Conservation (phyloP, 2,888 invertebrate genomes). For the Nebria salina region DNA sequence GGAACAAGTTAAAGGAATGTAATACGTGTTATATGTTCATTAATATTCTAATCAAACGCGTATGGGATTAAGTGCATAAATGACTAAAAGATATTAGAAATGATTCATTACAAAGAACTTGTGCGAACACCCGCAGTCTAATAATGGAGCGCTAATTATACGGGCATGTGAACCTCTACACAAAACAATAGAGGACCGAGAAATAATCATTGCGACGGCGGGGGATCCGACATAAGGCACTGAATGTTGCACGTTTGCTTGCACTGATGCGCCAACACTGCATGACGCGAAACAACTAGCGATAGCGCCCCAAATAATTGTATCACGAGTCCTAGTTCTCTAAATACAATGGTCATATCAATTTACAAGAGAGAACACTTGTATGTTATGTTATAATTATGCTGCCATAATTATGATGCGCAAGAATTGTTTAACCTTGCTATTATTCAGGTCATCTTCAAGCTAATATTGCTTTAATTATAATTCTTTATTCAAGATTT, state of each 20-base stretch:
- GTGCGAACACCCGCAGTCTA: constrained; percentile 1
- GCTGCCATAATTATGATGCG: background rate
- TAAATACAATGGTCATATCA: background rate
- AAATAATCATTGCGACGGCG: background rate
- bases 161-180: constrained; percentile 1
- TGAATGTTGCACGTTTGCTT: background rate
- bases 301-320: background rate
- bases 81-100: background rate
- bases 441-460: too few species aligned
- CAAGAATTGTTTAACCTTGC: too few species aligned
- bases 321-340: background rate
- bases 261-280: background rate
- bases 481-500: background rate
- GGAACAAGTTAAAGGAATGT: background rate
- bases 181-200: background rate
- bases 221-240: background rate
- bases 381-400: background rate
- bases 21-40: background rate
- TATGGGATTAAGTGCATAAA: background rate
- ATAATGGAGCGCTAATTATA: background rate
- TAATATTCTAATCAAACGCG: constrained; percentile 1
- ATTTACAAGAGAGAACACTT: background rate
- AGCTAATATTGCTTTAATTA: background rate
- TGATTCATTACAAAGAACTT: constrained; percentile 1
- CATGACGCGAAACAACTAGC: constrained; percentile 1